phyloP scores from a whole-genome alignment of 2,888 invertebrate genomes.

The Slavum lentiscoides region DNA sequence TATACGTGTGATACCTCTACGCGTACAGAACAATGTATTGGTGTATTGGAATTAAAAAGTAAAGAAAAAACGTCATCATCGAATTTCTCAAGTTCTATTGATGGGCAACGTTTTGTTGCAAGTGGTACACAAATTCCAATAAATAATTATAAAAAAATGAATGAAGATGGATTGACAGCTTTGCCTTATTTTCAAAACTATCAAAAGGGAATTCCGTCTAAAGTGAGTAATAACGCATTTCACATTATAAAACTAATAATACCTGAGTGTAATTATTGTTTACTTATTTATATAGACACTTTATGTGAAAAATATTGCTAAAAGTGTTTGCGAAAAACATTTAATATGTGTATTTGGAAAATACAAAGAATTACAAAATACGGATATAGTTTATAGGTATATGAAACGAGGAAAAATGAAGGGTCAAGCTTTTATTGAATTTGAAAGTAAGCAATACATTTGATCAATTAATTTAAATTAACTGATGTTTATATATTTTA shows the following conservation, averaged over 20 bases:
- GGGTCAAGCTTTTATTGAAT: constrained; percentile 66
- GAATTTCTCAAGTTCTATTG: neutral
- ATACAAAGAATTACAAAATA: constrained; percentile 58
- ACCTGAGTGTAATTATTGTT: neutral
- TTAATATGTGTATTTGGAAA: constrained; percentile 63
- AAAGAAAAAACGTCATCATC: neutral
- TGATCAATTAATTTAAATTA: neutral
- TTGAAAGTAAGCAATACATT: constrained; percentile 61
- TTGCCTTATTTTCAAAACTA: constrained; percentile 57
- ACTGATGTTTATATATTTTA: neutral
- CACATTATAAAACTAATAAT: constrained; percentile 57
- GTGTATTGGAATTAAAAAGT: constrained; percentile 32
- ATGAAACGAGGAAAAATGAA: constrained; percentile 64
- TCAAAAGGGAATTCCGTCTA: constrained; percentile 55
- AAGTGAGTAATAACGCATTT: constrained; percentile 57
- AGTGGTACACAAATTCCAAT: neutral
- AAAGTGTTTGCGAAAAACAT: constrained; percentile 62
- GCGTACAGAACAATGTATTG: constrained; percentile 31
- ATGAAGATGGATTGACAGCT: constrained; percentile 55
- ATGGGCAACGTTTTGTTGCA: constrained; percentile 40
- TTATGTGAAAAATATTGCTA: constrained; percentile 66
- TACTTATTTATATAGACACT: constrained; percentile 60
- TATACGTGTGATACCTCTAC: constrained; percentile 35
- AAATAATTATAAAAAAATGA: constrained; percentile 50
- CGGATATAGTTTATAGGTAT: constrained; percentile 61